Base-by-base conservation (phyloP, 2,113 vertebrate species). In the Pygoscelis adeliae region DNA sequence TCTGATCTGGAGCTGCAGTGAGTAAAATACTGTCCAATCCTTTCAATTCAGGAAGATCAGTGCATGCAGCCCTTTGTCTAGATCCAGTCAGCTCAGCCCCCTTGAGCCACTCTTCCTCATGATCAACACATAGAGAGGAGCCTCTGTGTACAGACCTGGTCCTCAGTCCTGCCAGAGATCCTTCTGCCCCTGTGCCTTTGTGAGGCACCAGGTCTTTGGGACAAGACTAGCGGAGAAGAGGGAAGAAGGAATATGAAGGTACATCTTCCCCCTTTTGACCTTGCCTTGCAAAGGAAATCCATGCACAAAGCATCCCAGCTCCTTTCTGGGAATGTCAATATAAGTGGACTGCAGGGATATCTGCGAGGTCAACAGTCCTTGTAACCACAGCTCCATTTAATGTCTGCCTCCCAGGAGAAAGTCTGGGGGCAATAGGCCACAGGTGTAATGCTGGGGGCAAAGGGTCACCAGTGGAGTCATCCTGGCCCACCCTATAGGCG, bases 401-500 rank as follows among this genome's bases (percentile, higher is more conserved):
- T 9, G 8, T 56, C 61, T 70, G 18, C 23, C 34, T 67, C 38
- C 20, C 65, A 63, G 34, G 26, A 63, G 65, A 59, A 83, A 62
- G 23, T 34, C 40, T 53, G 38, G 13, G 58, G 26, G 11, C 26
- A 34, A 42, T 3, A 66, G 32, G 27, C 55, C 4, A 3, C 32
- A 47, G 27, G 6, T 32, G 6, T 62, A 71, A 55, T 7, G 5
- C 21, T 79, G 25, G 2, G 1, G 16, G 17, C 23, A 77, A 61
- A 86, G 13, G 16, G 22, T 56, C 36, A 69, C 22, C 72, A 55
- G 18, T 4, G 25, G 38, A 63, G 30, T 21, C 34, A 69, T 44
- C 66, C 14, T 47, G 22, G 15, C 14, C 38, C 6, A 4, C 14
- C 32, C n/a, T 17, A 30, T 1, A 73, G 25, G 1, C 1, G 1